Evolutionary conservation across 2,797 vertebrate genomes (phyloP), one percentile per base, ranked within the genome.

Genomic region (Eremophila alpestris): DNA sequence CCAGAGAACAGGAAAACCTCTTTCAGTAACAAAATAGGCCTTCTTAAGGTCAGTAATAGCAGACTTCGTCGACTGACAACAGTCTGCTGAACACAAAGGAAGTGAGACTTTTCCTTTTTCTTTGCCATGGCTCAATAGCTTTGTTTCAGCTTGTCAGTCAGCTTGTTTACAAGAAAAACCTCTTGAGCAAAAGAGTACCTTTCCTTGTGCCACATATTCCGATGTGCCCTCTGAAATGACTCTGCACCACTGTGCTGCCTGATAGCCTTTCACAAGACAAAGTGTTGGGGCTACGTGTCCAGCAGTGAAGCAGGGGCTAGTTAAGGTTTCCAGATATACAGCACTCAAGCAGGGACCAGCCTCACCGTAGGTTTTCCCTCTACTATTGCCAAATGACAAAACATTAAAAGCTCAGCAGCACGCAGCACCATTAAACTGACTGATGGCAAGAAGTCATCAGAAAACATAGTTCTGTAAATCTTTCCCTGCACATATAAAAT

Each of bases 371-470:
- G 60, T 79, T 95, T 94, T 87, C 56, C 51, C 81, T 77, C 46
- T 0, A 0, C n/a, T 77, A 12, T 62, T 80, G 86, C 85, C 94
- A 92, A 93, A 95, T 0, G 30, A 70, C 62, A 81, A 91, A 94
- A 70, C 38, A 69, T 32, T 74, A 56, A 88, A 91, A 94, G 77
- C 67, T 81, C 68, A 75, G 89, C 87, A 85, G 82, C 71, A 29
- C 11, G 3, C 43, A 80, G 73, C 65, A 52, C 73, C 51, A n/a
- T 96, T 97, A 94, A 96, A 91, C 91, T 93, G 94, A 96, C 65
- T 62, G 94, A 95, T 89, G 84, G 89, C 73, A 92, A 92, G 73
- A 77, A 71, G 58, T 73, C 11, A 1, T 93, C 94, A 96, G 91
- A 93, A 93, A 95, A 83, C 58, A 59, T 0, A 0, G 58, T 71